Evolutionary conservation across 2,113 vertebrate species (phyloP).

Genomic region (Paedocypris sp.): DNA sequence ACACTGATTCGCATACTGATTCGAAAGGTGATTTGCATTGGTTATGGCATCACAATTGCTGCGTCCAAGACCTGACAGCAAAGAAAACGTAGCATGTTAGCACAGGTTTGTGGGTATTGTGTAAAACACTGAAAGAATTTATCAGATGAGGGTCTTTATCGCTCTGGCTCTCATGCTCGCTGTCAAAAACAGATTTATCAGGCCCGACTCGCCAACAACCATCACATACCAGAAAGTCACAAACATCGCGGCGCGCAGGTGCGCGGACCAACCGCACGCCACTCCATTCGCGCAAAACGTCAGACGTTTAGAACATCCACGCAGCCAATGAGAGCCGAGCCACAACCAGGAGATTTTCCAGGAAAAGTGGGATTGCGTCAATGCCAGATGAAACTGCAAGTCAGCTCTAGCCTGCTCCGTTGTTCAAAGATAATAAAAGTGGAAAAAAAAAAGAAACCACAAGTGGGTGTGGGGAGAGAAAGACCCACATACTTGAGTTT

Average conservation of each 20-base stretch:
- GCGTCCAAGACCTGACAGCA: not conserved
- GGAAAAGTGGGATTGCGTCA: constrained; percentile 22
- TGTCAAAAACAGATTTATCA: constrained; percentile 17
- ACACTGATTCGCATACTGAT: not conserved
- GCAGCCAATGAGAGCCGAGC: too few relatives aligned
- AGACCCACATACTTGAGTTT: constrained; percentile 1
- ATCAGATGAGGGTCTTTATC: not conserved
- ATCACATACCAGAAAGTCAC: not conserved
- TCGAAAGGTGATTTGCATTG: too few relatives aligned
- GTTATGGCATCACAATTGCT: not conserved
- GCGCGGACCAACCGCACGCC: not conserved
- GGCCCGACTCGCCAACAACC: not conserved
- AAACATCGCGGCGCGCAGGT: not conserved
- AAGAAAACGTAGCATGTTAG: not conserved
- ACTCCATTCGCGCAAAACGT: too few relatives aligned
- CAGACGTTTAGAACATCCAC: too few relatives aligned
- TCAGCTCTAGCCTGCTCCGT: constrained; percentile 5
- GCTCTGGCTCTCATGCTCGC: not conserved
- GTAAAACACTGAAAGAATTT: constrained; percentile 1
- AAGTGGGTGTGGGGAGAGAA: constrained; percentile 9
- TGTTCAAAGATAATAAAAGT: constrained; percentile 14
- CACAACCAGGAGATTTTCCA: too few relatives aligned
- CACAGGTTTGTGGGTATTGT: constrained; percentile 3
- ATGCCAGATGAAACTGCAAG: constrained; percentile 13
- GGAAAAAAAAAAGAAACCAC: constrained; percentile 9